Evolutionary conservation across 2,888 invertebrate genomes (phyloP), one percentile per base, ranked within the genome.

Genomic region (Nebria salina): DNA sequence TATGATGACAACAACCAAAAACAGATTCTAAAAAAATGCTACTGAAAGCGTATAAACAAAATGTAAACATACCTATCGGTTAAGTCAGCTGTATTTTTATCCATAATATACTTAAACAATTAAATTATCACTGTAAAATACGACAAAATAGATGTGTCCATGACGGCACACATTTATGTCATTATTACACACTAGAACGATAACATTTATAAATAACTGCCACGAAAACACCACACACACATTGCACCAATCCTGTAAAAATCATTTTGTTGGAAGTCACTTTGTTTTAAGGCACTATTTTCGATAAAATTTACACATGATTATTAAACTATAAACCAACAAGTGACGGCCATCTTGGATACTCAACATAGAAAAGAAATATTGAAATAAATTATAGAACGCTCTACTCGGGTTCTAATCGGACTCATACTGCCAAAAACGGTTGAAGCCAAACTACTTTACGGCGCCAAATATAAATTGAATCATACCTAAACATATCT

Each of bases 291-390:
- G 86, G 86, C 86, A 86, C 86, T 86, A 83, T 84, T 83, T 85
- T 86, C 85, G 84, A 84, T 84, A 84, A 84, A 85, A 85, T 83
- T 79, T 72, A 73, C 81, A 81, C 83, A 85, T 85, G 84, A 84
- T 86, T 85, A 87, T 83, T 85, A 85, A 85, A 85, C 84, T 84
- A 83, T 83, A 84, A 85, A 88, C 88, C 88, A 88, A 88, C 88
- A 88, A 88, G 88, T 88, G 88, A 88, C 88, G 88, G 88, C 88
- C 88, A 88, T 88, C 85, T 88, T 88, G 87, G 83, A 77, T 68
- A 75, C 65, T 73, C 70, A 75, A 75, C 76, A 65, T 81, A 76
- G 76, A 54, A 43, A 54, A 11, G 54, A 54, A 54, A 54, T 54
- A 54, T 54, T 8, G 54, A 13, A 54, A 13, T 13, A 34, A 4